Evolutionary conservation across 2,797 vertebrate genomes (phyloP).

Genomic region (Diplodus sargus): DNA sequence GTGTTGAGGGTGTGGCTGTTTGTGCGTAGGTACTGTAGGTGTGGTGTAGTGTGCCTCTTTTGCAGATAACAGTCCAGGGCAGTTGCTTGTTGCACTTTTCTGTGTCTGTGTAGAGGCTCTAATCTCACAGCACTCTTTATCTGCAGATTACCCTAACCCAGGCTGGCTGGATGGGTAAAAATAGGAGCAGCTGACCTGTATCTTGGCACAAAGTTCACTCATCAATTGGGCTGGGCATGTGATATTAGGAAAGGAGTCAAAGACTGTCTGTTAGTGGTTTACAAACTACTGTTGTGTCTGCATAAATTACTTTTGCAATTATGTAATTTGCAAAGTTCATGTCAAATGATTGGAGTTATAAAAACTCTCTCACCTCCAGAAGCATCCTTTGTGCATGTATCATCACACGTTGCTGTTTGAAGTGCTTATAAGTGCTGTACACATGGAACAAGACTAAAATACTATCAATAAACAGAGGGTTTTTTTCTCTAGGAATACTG

Average conservation of each 20-base stretch:
- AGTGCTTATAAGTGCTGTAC: not conserved
- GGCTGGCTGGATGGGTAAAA: constrained; percentile 58
- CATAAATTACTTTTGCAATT: not conserved
- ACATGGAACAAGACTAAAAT: not conserved
- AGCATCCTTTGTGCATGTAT: constrained; percentile 8
- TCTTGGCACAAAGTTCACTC: constrained; percentile 55
- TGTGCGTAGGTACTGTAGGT: constrained; percentile 52
- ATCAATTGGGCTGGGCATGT: constrained; percentile 28
- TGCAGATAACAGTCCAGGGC: constrained; percentile 54
- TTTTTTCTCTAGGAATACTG: not conserved
- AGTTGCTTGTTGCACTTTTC: constrained; percentile 46
- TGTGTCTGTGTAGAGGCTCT: constrained; percentile 43
- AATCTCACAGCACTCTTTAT: constrained; percentile 67
- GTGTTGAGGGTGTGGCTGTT: constrained; percentile 65
- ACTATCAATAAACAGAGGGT: not conserved
- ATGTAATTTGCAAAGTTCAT: constrained; percentile 15
- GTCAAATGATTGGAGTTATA: constrained; percentile 23
- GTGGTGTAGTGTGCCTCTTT: constrained; percentile 52
- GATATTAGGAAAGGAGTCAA: constrained; percentile 12
- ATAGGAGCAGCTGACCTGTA: constrained; percentile 57
- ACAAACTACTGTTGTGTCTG: not conserved
- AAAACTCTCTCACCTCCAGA: constrained; percentile 7
- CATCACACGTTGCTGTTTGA: constrained; percentile 19
- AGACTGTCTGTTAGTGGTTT: not conserved
- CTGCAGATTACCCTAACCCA: constrained; percentile 64